phyloP scores from a whole-genome alignment of 2,113 vertebrate species.

The Origma solitaria region DNA sequence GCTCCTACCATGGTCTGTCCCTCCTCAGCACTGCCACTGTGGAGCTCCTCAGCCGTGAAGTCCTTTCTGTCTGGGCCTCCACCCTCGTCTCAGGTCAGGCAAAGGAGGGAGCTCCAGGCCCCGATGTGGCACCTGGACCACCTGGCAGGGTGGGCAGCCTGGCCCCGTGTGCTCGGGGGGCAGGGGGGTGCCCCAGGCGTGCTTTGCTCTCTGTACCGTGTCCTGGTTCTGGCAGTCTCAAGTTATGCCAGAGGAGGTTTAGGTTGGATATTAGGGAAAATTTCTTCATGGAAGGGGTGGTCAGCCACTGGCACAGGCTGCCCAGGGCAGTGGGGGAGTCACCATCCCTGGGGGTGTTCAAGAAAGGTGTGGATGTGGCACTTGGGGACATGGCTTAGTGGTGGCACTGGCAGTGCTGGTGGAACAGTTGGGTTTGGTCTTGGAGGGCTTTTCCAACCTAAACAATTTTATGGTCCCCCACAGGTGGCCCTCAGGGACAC shows the following conservation, averaged over 20 bases:
- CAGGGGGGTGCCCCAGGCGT: fast-evolving
- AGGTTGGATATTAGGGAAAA: no score
- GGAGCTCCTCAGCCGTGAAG: fast-evolving
- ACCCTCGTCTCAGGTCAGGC: neutral
- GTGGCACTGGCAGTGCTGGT: neutral
- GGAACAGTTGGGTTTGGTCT: fast-evolving
- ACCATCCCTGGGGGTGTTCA: neutral
- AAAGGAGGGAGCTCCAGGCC: neutral
- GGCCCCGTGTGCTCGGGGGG: no score
- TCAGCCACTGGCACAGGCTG: neutral
- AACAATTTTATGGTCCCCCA: neutral
- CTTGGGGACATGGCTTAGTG: neutral
- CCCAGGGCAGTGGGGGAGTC: neutral
- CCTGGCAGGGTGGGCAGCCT: neutral
- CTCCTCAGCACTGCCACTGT: fast-evolving
- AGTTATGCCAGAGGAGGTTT: neutral
- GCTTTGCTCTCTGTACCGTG: fast-evolving
- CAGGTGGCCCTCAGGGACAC: no score
- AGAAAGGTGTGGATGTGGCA: neutral
- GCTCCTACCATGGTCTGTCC: fast-evolving
- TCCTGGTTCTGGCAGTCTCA: neutral
- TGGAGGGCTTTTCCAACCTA: neutral
- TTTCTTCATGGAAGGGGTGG: neutral
- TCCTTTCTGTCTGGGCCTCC: neutral
- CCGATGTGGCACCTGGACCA: neutral